phyloP scores from a whole-genome alignment of 2,113 vertebrate genomes.

The Phyllostomus discolor region DNA sequence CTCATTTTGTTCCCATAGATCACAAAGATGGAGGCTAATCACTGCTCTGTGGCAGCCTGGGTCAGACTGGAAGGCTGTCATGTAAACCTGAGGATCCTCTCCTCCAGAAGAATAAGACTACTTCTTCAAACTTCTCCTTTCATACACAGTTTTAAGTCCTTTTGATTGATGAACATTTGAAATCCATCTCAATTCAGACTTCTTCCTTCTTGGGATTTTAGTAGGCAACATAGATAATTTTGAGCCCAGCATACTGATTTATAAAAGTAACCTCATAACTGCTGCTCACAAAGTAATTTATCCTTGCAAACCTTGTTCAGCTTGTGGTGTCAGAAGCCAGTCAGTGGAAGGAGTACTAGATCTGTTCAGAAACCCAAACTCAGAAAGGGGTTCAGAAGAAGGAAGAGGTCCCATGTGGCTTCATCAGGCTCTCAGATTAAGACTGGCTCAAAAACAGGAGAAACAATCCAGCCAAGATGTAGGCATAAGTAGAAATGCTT shows the following conservation, averaged over 20 bases:
- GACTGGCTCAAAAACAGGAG: neutral
- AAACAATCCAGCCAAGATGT: neutral
- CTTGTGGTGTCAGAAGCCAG: neutral
- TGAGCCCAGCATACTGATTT: neutral
- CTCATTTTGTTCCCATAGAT: neutral
- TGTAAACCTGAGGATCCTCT: neutral
- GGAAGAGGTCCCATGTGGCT: neutral
- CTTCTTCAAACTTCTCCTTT: neutral
- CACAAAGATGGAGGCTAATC: neutral
- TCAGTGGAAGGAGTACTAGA: neutral
- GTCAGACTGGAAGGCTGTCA: accelerated
- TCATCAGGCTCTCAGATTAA: neutral
- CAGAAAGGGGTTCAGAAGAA: neutral
- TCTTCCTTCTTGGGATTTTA: neutral
- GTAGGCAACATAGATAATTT: neutral
- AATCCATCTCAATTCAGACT: neutral
- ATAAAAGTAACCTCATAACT: neutral
- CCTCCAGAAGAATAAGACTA: neutral
- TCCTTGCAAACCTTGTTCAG: neutral
- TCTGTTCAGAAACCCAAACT: neutral
- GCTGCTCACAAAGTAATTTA: neutral
- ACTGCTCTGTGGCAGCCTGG: neutral
- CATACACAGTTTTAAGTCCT: neutral
- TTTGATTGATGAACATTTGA: neutral
- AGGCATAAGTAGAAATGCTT: too few species aligned